Percentiles rank a stretch among this genome's conserved stretches.
phyloP scores from a whole-genome alignment of 2,113 vertebrate species.

The Bagarius yarrelli region DNA sequence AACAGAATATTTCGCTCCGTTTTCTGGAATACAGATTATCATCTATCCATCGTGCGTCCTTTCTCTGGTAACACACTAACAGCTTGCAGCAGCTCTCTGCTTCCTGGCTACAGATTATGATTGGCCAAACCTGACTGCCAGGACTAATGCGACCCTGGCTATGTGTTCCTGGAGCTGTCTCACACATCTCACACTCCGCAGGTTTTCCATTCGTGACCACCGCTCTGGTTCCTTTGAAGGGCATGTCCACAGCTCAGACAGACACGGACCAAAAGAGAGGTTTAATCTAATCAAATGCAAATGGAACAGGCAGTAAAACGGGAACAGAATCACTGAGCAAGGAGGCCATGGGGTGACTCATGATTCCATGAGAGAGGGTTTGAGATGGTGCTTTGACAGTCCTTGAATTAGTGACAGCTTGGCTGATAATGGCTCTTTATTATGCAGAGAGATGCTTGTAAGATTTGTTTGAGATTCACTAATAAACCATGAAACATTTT shows the following conservation, averaged over 20 bases:
- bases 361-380: slow-evolving; percentile 15
- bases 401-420: slow-evolving; percentile 18
- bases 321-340: slow-evolving; percentile 24
- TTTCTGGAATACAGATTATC: slow-evolving; percentile 32
- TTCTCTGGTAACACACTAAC: background rate
- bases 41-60: background rate
- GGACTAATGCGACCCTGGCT: slow-evolving; percentile 29
- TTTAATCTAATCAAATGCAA: slow-evolving; percentile 37
- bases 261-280: slow-evolving; percentile 4
- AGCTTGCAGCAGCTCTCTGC: slow-evolving; percentile 9
- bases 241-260: slow-evolving; percentile 24
- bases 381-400: slow-evolving; percentile 33
- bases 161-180: slow-evolving; percentile 28
- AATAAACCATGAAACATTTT: background rate
- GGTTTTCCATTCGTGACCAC: slow-evolving; percentile 35
- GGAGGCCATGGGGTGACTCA: slow-evolving; percentile 21
- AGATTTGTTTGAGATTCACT: slow-evolving; percentile 16
- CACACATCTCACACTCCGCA: slow-evolving; percentile 14
- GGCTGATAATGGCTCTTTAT: slow-evolving; percentile 38
- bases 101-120: slow-evolving; percentile 28
- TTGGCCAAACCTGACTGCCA: slow-evolving; percentile 37
- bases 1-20: background rate
- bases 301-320: slow-evolving; percentile 27
- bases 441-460: slow-evolving; percentile 34
- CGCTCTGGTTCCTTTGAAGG: slow-evolving; percentile 21